phyloP scores from a whole-genome alignment of 2,888 invertebrate genomes.

The Aspidapion aeneum region DNA sequence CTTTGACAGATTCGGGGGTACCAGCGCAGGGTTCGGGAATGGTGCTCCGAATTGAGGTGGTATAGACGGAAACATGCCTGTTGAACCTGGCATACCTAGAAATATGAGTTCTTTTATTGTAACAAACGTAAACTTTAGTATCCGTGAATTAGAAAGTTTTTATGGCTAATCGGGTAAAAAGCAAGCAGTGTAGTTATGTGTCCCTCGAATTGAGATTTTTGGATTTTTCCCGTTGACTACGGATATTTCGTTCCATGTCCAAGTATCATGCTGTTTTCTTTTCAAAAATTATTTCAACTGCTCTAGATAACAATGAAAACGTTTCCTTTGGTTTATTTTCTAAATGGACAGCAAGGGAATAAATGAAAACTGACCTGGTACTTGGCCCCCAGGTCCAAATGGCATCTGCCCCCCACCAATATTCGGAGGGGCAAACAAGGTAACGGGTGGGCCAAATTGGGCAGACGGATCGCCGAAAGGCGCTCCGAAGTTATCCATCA shows the following conservation, averaged over 20 bases:
- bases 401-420: constrained; percentile 60
- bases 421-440: constrained; percentile 59
- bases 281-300: too few relatives aligned
- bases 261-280: too few relatives aligned
- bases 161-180: too few relatives aligned
- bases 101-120: background rate
- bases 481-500: constrained; percentile 56
- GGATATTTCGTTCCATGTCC: too few relatives aligned
- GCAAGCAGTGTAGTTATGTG: too few relatives aligned
- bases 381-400: constrained; percentile 39
- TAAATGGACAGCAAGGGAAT: too few relatives aligned
- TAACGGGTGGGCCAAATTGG: constrained; percentile 60
- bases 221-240: too few relatives aligned
- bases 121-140: too few relatives aligned
- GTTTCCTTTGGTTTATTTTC: too few relatives aligned
- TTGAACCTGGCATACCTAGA: constrained; percentile 56
- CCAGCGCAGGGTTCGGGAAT: constrained; percentile 53
- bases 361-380: background rate
- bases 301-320: too few relatives aligned
- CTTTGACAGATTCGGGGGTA: constrained; percentile 54
- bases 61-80: constrained; percentile 55
- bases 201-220: too few relatives aligned
- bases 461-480: constrained; percentile 53
- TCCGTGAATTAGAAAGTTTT: too few relatives aligned
- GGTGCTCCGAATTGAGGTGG: constrained; percentile 55